These are phyloP conservation scores for Ondatra zibethicus DNA, from an alignment of 2,113 vertebrate genomes.

Conservation along the genomic window DNA sequence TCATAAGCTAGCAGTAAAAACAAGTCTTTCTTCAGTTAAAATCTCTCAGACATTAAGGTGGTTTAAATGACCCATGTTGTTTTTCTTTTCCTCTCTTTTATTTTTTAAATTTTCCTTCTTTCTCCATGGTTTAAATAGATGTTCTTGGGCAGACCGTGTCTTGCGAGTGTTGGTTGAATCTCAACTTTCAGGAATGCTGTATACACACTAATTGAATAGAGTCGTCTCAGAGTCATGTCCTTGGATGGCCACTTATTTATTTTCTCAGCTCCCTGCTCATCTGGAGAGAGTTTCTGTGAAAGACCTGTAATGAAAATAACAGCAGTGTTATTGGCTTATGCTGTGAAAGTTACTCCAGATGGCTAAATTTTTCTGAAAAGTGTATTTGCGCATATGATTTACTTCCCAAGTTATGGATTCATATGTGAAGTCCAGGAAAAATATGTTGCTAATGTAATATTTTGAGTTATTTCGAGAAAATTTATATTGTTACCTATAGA, in stretches of 20 bases:
- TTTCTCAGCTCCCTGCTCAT: constrained; percentile 68
- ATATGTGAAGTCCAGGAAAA: constrained; percentile 77
- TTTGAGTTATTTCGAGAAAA: constrained; percentile 77
- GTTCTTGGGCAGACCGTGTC: constrained; percentile 64
- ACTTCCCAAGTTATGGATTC: constrained; percentile 67
- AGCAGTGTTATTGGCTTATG: constrained; percentile 74
- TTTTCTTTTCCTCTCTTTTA: not conserved
- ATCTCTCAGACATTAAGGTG: constrained; percentile 40
- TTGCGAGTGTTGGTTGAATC: constrained; percentile 66
- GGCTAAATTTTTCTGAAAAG: constrained; percentile 78
- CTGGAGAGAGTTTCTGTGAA: constrained; percentile 66
- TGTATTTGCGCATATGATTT: constrained; percentile 71
- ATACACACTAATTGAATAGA: constrained; percentile 71
- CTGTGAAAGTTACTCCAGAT: constrained; percentile 80
- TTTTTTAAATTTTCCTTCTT: not conserved
- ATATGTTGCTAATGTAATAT: constrained; percentile 78
- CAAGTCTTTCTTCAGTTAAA: constrained; percentile 62
- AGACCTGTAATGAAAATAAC: constrained; percentile 79
- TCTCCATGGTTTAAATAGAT: constrained; percentile 44
- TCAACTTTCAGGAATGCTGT: constrained; percentile 68
- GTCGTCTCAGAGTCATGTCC: constrained; percentile 77
- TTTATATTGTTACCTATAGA: not conserved
- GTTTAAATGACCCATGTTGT: constrained; percentile 48
- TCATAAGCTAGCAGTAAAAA: constrained; percentile 71
- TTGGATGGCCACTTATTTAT: constrained; percentile 76